phyloP scores from a whole-genome alignment of 2,797 vertebrate species.

The Neostethus bicornis region DNA sequence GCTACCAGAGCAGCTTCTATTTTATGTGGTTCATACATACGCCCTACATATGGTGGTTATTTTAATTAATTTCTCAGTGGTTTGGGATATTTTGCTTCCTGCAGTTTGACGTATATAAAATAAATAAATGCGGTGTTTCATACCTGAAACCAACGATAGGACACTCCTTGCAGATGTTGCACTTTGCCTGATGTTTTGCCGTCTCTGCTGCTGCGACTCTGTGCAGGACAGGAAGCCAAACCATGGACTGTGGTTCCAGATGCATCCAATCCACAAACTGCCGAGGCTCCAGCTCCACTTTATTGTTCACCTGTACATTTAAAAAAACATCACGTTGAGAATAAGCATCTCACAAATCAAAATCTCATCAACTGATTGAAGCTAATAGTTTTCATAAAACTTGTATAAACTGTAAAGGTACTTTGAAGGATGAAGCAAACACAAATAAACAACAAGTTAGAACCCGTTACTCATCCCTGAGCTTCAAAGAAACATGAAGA shows the following conservation, averaged over 20 bases:
- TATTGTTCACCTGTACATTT: conserved; percentile 87
- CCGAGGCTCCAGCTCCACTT: conserved; percentile 90
- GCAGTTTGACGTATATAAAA: conserved; percentile 6
- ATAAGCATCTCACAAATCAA: conserved; percentile 22
- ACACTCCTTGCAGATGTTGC: conserved; percentile 98
- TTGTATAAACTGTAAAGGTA: conserved; percentile 21
- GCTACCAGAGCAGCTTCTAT: no score
- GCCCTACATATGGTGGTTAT: no score
- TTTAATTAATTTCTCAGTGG: no score
- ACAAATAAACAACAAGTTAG: conserved; percentile 19
- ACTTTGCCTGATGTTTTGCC: conserved; percentile 98
- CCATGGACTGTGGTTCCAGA: conserved; percentile 96
- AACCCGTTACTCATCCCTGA: conserved; percentile 42
- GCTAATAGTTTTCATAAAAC: conserved; percentile 34
- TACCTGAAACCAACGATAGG: conserved; percentile 98
- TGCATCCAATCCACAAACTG: conserved; percentile 97
- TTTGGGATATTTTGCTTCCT: no score
- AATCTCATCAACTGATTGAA: conserved; percentile 25
- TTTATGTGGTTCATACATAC: no score
- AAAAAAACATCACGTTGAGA: conserved; percentile 2
- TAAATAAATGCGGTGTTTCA: background rate
- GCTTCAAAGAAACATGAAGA: conserved; percentile 54
- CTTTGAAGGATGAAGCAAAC: conserved; percentile 27
- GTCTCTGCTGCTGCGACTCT: conserved; percentile 95
- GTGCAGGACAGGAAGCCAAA: conserved; percentile 97